Evolutionary conservation across 2,113 vertebrate species (phyloP), one percentile per base, ranked within the genome.

Genomic region (Hippoglossus stenolepis): DNA sequence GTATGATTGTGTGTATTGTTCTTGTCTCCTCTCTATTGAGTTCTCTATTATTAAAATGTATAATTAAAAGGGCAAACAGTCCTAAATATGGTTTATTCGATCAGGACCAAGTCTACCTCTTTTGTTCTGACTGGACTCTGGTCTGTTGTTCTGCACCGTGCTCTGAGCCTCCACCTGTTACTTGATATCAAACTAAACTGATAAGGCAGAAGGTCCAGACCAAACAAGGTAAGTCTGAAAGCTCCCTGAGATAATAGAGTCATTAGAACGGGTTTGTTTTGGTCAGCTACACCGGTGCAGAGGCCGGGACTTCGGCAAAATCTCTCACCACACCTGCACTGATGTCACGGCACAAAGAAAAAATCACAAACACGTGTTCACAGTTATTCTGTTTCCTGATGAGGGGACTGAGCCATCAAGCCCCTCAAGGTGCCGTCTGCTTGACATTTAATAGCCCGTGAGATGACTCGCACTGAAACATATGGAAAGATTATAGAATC

Each of bases 231-330:
- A 10, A 11, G 40, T 12, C 40, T 43, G 40, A 43, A 49, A 5
- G 45, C 45, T 49, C 45, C 13, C 45, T 49, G 17, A 49, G 45
- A 18, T 23, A 10, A 11, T 56, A 56, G 64, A 70, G 43, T 71
- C 53, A 86, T 85, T 73, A 75, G 68, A 24, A 17, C 17, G 31
- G 56, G 79, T 75, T 86, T 80, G 68, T 70, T 76, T 68, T 83
- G 73, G 11, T 74, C 73, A 64, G 70, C 54, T 23, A 17, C 59
- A 38, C 35, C 9, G 9, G 9, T 2, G 35, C 35, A 38, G 35
- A 38, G 35, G 9, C 7, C 24, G 24, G 24, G 35, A 4, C 23
- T 26, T 17, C 1, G 1, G 54, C 24, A 28, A 57, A 40, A 71
- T 35, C 71, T 64, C 54, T 69, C 67, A 0, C 57, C 65, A 75